Base-by-base conservation (phyloP, 2,797 vertebrate genomes). In the Leptatherina wallacei region DNA sequence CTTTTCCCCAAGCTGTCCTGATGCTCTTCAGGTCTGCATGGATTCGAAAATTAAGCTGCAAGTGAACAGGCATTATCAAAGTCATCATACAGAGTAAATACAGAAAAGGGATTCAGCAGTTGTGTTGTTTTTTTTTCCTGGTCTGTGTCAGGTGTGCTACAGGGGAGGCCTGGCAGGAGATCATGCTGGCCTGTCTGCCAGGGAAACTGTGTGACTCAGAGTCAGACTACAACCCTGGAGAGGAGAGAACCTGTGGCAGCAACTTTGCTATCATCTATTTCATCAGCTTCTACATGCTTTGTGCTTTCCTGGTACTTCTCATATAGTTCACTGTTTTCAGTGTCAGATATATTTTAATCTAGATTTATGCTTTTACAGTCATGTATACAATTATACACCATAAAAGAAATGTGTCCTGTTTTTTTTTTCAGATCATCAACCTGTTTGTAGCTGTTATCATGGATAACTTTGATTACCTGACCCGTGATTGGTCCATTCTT, bases 391-490 rank as follows among this genome's bases (percentile, higher is more conserved):
- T 36, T 1, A 52, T 47, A 47, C 18, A 47, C 7, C 35, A 44
- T 14, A 54, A 20, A 52, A 9, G 59, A 32, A 11, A 38, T 18
- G 13, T 51, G 62, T 4, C 40, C 1, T 65, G 6, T 27, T 75
- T 80, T 71, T 47, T 47, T 49, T 91, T 93, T 73, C 83, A 99
- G 98, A 99, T 99, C 91, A 99, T 99, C 83, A 99, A 99, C 88
- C 93, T 99, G 54, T 99, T 99, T 91, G 98, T 99, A 56, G 98
- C 98, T 35, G 98, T 99, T 90, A 99, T 99, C 92, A 99, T 99
- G 98, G 98, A 99, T 87, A 99, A 99, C 85, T 99, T 99, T 92
- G 98, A 99, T 93, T 99, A 99, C 89, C 93, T 99, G 90, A 99
- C 98, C 0, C 97, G 98, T 40, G 98, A 99, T 89, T 99, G 98